Evolutionary conservation across 2,113 vertebrate genomes (phyloP).

Genomic region (Elgaria multicarinata): DNA sequence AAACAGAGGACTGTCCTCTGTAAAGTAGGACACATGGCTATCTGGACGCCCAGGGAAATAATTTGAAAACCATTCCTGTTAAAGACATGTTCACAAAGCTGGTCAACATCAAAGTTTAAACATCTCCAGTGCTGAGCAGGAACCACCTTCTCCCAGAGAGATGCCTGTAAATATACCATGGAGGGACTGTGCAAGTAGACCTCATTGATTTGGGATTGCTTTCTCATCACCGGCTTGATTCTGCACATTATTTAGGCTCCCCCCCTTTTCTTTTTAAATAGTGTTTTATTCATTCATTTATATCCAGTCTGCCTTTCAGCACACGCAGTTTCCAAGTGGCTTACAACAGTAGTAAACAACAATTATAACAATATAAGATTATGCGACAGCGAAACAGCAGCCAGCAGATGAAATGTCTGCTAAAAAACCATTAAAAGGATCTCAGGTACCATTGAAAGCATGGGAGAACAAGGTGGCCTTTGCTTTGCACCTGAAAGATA

Average conservation of each 20-base stretch:
- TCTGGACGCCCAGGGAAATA: not conserved
- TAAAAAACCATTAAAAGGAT: not conserved
- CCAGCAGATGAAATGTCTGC: not conserved
- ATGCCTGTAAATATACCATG: not conserved
- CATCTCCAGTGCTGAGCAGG: not conserved
- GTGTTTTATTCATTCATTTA: too few relatives aligned
- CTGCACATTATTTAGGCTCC: not conserved
- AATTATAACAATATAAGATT: not conserved
- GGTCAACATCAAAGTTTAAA: not conserved
- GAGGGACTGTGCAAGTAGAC: not conserved
- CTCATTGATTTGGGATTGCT: not conserved
- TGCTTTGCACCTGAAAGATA: not conserved
- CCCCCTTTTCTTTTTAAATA: too few relatives aligned
- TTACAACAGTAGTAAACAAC: not conserved
- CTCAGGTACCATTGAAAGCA: not conserved
- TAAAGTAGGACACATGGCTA: too few relatives aligned
- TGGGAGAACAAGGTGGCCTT: not conserved
- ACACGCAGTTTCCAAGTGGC: not conserved
- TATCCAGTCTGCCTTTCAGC: not conserved
- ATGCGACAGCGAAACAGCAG: not conserved
- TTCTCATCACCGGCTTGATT: too few relatives aligned
- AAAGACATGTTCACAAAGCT: not conserved
- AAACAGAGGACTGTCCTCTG: too few relatives aligned
- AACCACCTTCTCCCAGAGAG: not conserved
- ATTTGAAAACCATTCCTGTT: not conserved